Conservation (phyloP, 2,888 invertebrate genomes). For the Epistrophe eligans region DNA sequence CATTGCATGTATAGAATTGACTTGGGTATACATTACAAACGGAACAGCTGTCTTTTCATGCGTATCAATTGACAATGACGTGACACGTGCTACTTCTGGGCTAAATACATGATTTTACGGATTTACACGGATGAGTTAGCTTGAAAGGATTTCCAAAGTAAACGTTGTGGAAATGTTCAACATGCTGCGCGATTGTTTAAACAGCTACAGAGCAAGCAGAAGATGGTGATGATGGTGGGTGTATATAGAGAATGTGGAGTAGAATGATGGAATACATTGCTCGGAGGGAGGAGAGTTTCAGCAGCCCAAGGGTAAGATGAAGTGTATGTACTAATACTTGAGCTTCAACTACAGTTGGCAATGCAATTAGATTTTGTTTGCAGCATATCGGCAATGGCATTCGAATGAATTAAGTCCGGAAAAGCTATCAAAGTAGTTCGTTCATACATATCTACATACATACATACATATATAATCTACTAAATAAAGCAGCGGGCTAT, state of each 20-base stretch:
- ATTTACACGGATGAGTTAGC: slow-evolving; percentile 73
- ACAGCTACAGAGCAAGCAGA: slow-evolving; percentile 37
- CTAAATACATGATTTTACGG: slow-evolving; percentile 75
- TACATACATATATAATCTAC: background rate
- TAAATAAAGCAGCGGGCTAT: background rate
- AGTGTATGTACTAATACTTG: slow-evolving; percentile 32
- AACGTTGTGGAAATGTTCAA: slow-evolving; percentile 73
- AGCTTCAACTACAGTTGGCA: slow-evolving; percentile 31
- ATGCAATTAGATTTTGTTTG: slow-evolving; percentile 72
- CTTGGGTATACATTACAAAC: slow-evolving; percentile 50
- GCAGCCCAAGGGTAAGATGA: slow-evolving; percentile 29
- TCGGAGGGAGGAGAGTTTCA: background rate
- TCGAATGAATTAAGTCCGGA: slow-evolving; percentile 57
- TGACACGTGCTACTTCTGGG: slow-evolving; percentile 72
- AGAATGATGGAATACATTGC: too few relatives aligned
- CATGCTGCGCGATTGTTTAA: slow-evolving; percentile 69
- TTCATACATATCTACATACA: background rate
- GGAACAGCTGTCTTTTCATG: slow-evolving; percentile 73
- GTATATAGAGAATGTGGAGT: background rate
- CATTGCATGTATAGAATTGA: slow-evolving; percentile 29
- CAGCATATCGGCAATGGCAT: slow-evolving; percentile 48
- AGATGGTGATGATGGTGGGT: background rate
- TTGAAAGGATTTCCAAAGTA: slow-evolving; percentile 69
- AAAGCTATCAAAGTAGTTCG: slow-evolving; percentile 42
- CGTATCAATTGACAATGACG: slow-evolving; percentile 76